Base-by-base conservation (phyloP, 2,797 vertebrate genomes). In the Sandelia bainsii region DNA sequence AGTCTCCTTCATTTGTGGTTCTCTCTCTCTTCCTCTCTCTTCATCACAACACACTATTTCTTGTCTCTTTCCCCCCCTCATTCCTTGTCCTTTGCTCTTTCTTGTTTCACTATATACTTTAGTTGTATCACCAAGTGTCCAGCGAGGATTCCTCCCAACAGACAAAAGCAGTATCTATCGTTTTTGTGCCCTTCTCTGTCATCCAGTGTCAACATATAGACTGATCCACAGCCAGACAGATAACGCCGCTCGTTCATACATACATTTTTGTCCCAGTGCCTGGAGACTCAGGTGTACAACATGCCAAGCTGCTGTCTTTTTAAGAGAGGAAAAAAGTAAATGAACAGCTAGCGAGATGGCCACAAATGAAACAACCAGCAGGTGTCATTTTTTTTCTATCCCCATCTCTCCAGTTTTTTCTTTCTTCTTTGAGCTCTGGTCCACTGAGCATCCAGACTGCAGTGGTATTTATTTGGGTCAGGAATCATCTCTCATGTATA, bases 381-480 rank as follows among this genome's bases (percentile, higher is more conserved):
- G 93, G 92, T 94, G 91, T 96, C 91, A 91, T 95, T 95, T 95
- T 95, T 94, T 81, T 77, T 56, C 22, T 46, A 52, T 50, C 45
- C 50, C 39, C 44, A 27, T 75, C 37, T 25, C 54, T 54, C n/a
- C 40, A 27, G 27, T n/a, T 27, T 85, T 86, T 40, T 69, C 44
- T 4, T n/a, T 17, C 10, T 14, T 91, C 45, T 77, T 74, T 72
- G 94, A 93, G 81, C 82, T 60, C 0, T 25, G 72, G 82, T 89
- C 91, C 87, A 39, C 77, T 57, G 89, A 83, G 87, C 77, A 81
- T 83, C 74, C 76, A 72, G 67, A 51, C 93, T 90, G 94, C 93
- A 90, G 94, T 93, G 90, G 92, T 97, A 96, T 97, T 97, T 97
- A 96, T 98, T 97, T 98, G 96, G 96, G 96, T 98, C 96, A 97